Percentiles rank a stretch among this genome's conserved stretches.
Conservation (phyloP, 2,888 invertebrate species). For the Cheilosia pagana region DNA sequence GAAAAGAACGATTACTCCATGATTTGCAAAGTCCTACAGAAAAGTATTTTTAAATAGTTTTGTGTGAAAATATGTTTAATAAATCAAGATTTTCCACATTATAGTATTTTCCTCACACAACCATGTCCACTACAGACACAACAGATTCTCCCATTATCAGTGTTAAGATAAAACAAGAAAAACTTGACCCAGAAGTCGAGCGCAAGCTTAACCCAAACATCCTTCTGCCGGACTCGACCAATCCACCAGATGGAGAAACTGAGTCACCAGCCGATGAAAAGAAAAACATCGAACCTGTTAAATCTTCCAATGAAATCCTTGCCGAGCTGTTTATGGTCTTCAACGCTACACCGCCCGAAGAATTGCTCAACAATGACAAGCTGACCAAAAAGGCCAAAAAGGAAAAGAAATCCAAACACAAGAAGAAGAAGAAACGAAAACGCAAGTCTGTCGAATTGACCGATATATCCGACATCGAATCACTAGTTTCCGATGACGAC, state of each 20-base stretch:
- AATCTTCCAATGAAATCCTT: slow-evolving; percentile 87
- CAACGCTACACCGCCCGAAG: slow-evolving; percentile 88
- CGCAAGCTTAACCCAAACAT: slow-evolving; percentile 78
- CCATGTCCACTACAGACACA: slow-evolving; percentile 6
- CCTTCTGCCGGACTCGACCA: slow-evolving; percentile 57
- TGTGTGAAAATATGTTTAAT: background rate
- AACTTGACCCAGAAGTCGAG: slow-evolving; percentile 80
- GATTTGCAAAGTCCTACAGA: too few relatives aligned
- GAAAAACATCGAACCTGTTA: slow-evolving; percentile 81
- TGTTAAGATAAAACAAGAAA: slow-evolving; percentile 80
- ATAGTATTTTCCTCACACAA: background rate
- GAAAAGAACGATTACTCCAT: too few relatives aligned
- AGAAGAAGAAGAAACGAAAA: slow-evolving; percentile 80
- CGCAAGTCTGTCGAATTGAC: slow-evolving; percentile 32
- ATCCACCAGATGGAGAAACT: slow-evolving; percentile 24
- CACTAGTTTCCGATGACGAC: slow-evolving; percentile 35
- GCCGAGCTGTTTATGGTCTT: slow-evolving; percentile 89
- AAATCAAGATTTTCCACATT: background rate
- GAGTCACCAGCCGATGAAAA: slow-evolving; percentile 78
- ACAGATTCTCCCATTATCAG: background rate
- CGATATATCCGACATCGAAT: slow-evolving; percentile 51
- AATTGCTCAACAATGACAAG: slow-evolving; percentile 84
- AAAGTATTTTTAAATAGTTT: too few relatives aligned
- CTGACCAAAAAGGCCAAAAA: slow-evolving; percentile 79
- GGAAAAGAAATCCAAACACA: slow-evolving; percentile 82